Conservation (phyloP, 2,888 invertebrate genomes). For the Athalia rosae region DNA sequence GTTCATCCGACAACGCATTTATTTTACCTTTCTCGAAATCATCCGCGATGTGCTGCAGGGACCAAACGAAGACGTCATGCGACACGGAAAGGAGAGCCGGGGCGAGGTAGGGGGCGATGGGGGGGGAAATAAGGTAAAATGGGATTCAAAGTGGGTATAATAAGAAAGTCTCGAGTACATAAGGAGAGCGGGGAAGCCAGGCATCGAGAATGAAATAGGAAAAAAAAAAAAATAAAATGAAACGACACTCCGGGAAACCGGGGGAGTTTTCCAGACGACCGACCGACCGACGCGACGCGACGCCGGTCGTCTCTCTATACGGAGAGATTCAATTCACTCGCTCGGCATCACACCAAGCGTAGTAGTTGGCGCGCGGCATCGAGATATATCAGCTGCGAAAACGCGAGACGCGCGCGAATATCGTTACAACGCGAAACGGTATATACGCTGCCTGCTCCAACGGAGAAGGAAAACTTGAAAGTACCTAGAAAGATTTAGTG, state of each 20-base stretch:
- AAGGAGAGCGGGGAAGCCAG: background rate
- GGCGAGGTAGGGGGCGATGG: background rate
- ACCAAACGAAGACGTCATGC: background rate
- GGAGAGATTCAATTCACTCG: conserved; percentile 31
- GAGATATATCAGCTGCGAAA: conserved; percentile 4
- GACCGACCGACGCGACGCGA: too few relatives aligned
- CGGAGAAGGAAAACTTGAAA: conserved; percentile 4
- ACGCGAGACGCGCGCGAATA: background rate
- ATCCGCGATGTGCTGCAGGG: too few relatives aligned
- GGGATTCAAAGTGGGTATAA: background rate
- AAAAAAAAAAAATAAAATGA: conserved; percentile 14
- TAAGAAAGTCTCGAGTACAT: background rate
- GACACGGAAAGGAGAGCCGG: background rate
- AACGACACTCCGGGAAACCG: conserved; percentile 36
- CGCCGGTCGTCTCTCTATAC: conserved; percentile 21
- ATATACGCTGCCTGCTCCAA: background rate
- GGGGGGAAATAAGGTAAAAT: background rate
- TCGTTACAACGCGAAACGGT: background rate
- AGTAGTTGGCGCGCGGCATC: background rate
- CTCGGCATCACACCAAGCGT: too few relatives aligned
- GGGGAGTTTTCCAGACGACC: conserved; percentile 36
- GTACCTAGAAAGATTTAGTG: conserved; percentile 42
- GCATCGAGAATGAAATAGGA: background rate
- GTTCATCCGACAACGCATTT: too few relatives aligned
- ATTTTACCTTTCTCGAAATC: too few relatives aligned